Percentiles rank a stretch among this genome's conserved stretches.
Evolutionary conservation across 1,140 invertebrate genomes (phyloP).

Genomic region (Eurosta solidaginis): DNA sequence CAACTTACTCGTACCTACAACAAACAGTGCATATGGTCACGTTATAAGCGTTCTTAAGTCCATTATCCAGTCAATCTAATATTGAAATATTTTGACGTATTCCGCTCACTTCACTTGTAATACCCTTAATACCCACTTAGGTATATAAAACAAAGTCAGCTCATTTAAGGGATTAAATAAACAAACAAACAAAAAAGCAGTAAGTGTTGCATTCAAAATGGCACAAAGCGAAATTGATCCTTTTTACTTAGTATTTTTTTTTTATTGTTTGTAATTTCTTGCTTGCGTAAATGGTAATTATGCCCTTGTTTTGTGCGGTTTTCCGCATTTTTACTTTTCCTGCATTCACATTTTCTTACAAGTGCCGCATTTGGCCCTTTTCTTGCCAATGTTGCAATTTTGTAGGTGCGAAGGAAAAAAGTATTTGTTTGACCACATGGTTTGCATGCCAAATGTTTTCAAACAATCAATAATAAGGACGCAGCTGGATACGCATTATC

Average conservation of each 20-base stretch:
- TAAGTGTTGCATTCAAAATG: background rate
- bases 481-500: background rate
- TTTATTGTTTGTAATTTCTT: background rate
- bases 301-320: conserved; percentile 28
- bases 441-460: conserved; percentile 29
- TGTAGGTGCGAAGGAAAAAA: conserved; percentile 28
- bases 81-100: conserved; percentile 31
- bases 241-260: background rate
- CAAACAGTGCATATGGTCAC: background rate
- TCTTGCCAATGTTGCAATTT: background rate
- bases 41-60: background rate
- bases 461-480: conserved; percentile 31
- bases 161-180: conserved; percentile 23
- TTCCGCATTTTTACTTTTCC: conserved; percentile 27
- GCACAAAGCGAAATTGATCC: conserved; percentile 4
- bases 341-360: background rate
- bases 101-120: background rate
- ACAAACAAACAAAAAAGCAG: too few species aligned
- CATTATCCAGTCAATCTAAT: conserved; percentile 27
- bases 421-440: conserved; percentile 6
- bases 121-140: background rate
- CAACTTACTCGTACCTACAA: background rate
- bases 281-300: conserved; percentile 31
- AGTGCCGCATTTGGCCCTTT: background rate
- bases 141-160: background rate